Evolutionary conservation across 2,888 invertebrate species (phyloP).

Genomic region (Drosophila mayaguana): DNA sequence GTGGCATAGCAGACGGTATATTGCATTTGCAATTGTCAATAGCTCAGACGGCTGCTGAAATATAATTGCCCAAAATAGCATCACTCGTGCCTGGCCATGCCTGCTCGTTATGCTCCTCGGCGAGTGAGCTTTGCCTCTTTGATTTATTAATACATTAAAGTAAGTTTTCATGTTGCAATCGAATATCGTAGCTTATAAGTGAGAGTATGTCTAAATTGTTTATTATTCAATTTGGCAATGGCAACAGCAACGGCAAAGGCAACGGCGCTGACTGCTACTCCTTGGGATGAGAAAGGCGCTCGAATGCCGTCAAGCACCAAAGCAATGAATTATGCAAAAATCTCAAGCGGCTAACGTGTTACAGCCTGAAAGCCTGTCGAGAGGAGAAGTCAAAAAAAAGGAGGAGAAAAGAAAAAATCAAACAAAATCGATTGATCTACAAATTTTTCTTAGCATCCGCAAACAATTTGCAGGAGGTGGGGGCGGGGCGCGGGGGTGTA

Average conservation of each 20-base stretch:
- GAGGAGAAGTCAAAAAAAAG: background rate
- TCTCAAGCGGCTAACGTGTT: slow-evolving; percentile 70
- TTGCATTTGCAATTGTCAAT: too few species aligned
- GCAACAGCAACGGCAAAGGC: slow-evolving; percentile 17
- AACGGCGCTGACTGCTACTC: slow-evolving; percentile 36
- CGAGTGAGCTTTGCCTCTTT: background rate
- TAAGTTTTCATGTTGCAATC: background rate
- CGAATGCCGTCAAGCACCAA: slow-evolving; percentile 39
- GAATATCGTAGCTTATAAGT: slow-evolving; percentile 1
- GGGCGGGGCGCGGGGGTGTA: background rate
- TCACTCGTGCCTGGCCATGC: background rate
- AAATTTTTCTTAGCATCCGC: slow-evolving; percentile 78
- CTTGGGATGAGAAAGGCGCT: slow-evolving; percentile 50
- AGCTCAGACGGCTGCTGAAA: background rate
- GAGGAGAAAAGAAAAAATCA: slow-evolving; percentile 55
- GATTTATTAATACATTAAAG: slow-evolving; percentile 7
- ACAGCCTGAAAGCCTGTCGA: slow-evolving; percentile 33
- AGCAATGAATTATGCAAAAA: slow-evolving; percentile 77
- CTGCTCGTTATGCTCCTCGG: background rate
- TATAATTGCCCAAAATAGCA: background rate
- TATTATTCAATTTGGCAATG: slow-evolving; percentile 58
- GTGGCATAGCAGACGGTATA: background rate
- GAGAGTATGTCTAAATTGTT: slow-evolving; percentile 15
- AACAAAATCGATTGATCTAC: slow-evolving; percentile 80
- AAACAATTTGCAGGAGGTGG: slow-evolving; percentile 59